Conservation (phyloP, 2,888 invertebrate species). For the Uloborus plumipes region DNA sequence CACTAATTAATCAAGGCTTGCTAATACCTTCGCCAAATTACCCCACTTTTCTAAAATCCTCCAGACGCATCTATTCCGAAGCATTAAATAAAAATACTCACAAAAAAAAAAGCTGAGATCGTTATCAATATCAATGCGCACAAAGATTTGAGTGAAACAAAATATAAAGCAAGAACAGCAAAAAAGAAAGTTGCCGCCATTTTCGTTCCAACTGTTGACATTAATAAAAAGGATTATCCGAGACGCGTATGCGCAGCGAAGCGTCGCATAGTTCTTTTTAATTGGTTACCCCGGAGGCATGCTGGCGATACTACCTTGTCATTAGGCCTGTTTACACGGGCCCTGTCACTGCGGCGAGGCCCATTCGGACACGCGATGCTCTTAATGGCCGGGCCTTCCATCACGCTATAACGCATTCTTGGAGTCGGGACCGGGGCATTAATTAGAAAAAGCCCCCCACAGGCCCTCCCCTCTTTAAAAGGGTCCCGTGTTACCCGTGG, state of each 20-base stretch:
- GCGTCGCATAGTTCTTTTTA: conserved; percentile 60
- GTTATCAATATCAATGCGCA: conserved; percentile 37
- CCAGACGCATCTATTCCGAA: conserved; percentile 18
- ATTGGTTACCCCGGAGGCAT: conserved; percentile 55
- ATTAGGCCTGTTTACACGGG: conserved; percentile 64
- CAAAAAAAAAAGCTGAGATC: conserved; percentile 26
- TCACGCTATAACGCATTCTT: conserved; percentile 59
- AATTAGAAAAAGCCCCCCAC: conserved; percentile 41
- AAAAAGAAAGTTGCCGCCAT: conserved; percentile 15
- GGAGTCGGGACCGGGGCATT: conserved; percentile 33
- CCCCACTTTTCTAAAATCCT: conserved; percentile 16
- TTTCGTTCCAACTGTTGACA: conserved; percentile 58
- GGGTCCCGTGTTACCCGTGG: conserved; percentile 32
- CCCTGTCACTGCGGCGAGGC: conserved; percentile 36
- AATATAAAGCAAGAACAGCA: conserved; percentile 9
- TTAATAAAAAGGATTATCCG: conserved; percentile 61
- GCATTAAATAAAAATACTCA: conserved; percentile 1
- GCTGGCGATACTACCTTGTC: conserved; percentile 55
- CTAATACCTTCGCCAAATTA: conserved; percentile 37
- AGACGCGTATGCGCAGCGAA: conserved; percentile 53
- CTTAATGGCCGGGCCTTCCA: conserved; percentile 44
- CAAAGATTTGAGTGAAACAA: conserved; percentile 11
- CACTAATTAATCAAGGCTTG: conserved; percentile 49
- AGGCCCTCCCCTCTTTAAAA: conserved; percentile 20
- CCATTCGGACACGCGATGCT: too few species aligned